phyloP scores from a whole-genome alignment of 2,888 invertebrate genomes.

The Ethmia dodecea region DNA sequence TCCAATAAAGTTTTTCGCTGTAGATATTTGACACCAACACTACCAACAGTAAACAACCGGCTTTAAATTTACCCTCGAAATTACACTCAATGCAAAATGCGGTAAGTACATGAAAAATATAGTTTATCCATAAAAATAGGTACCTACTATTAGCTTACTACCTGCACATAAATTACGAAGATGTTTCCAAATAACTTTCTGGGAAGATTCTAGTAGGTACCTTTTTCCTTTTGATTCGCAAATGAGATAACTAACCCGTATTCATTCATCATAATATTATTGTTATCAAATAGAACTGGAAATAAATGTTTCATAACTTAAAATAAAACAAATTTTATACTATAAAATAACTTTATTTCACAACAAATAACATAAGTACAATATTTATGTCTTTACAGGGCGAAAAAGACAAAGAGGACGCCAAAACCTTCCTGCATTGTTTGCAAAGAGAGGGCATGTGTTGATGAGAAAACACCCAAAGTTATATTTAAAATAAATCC shows the following conservation, averaged over 20 bases:
- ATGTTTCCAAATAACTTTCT: too few relatives aligned
- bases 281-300: too few relatives aligned
- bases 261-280: too few relatives aligned
- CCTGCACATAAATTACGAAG: too few relatives aligned
- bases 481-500: constrained; percentile 22
- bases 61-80: constrained; percentile 2
- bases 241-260: too few relatives aligned
- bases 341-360: constrained; percentile 40
- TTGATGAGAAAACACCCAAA: constrained; percentile 23
- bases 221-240: too few relatives aligned
- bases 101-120: constrained; percentile 3
- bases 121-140: not conserved
- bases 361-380: constrained; percentile 61
- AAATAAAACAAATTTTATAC: too few relatives aligned
- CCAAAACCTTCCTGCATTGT: constrained; percentile 24
- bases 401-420: constrained; percentile 24
- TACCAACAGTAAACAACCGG: too few relatives aligned
- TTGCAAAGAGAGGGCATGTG: constrained; percentile 24
- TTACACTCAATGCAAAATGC: constrained; percentile 2
- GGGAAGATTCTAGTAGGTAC: too few relatives aligned
- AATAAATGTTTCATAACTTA: too few relatives aligned
- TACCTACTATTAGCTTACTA: too few relatives aligned
- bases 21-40: constrained; percentile 6
- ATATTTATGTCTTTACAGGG: constrained; percentile 36
- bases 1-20: not conserved